These are phyloP conservation scores for Haemorhous mexicanus DNA, from an alignment of 2,113 vertebrate species.

Conservation along the genomic window DNA sequence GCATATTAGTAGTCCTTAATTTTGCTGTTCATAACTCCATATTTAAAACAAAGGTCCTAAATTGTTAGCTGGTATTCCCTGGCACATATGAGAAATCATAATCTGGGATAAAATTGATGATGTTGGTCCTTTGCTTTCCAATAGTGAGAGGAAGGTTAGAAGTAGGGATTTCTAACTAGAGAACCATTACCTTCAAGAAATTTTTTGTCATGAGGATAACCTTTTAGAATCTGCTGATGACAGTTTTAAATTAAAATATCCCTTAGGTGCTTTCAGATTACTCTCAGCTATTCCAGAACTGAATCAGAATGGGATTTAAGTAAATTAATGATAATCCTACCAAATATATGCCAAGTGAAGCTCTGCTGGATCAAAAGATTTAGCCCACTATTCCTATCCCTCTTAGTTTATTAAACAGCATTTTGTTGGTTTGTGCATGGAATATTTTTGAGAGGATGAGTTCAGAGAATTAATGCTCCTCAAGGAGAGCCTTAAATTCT, in stretches of 20 bases:
- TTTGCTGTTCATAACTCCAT: background rate
- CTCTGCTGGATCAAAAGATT: conserved; percentile 49
- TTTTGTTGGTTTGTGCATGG: background rate
- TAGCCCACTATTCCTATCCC: background rate
- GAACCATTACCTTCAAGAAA: background rate
- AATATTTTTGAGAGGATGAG: conserved; percentile 16
- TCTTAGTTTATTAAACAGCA: conserved; percentile 8
- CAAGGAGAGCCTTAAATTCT: conserved; percentile 13
- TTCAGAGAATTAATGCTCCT: conserved; percentile 8
- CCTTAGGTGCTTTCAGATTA: conserved; percentile 33
- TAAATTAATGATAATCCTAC: conserved; percentile 34
- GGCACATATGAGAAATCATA: background rate
- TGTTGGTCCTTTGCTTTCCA: background rate
- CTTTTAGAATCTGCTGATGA: background rate
- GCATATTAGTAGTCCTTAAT: background rate
- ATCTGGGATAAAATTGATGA: background rate
- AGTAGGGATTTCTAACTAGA: background rate
- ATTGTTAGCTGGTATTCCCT: background rate
- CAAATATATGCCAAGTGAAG: conserved; percentile 15
- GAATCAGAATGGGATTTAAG: conserved; percentile 25
- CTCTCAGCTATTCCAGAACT: conserved; percentile 1
- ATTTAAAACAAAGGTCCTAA: background rate
- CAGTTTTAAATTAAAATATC: conserved; percentile 25
- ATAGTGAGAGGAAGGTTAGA: background rate
- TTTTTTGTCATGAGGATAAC: background rate